These are phyloP conservation scores for Lacerta bilineata DNA, from an alignment of 2,797 vertebrate species.

Conservation along the genomic window DNA sequence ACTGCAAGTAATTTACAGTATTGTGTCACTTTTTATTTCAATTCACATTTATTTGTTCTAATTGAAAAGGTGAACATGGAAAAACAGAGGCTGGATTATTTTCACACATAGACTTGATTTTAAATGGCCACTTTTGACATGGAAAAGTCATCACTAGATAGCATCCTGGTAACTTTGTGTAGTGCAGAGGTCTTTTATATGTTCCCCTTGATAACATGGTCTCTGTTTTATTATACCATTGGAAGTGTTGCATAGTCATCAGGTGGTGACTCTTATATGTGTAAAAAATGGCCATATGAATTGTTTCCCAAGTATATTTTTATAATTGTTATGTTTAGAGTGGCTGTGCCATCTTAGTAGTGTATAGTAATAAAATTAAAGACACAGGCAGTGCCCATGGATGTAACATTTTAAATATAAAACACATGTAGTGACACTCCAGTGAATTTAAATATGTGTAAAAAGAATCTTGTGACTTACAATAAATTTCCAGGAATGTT, in stretches of 20 bases:
- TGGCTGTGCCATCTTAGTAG: not conserved
- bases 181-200: not conserved
- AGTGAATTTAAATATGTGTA: not conserved
- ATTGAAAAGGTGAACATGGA: not conserved
- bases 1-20: not conserved
- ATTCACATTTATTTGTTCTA: not conserved
- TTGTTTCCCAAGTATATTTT: not conserved
- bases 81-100: not conserved
- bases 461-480: not conserved
- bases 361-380: not conserved
- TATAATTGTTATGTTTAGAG: not conserved
- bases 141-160: not conserved
- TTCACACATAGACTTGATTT: not conserved
- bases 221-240: not conserved
- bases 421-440: not conserved
- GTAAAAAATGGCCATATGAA: not conserved
- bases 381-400: not conserved
- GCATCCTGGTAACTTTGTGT: not conserved
- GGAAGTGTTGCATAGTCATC: not conserved
- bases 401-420: not conserved
- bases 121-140: not conserved
- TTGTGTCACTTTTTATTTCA: not conserved
- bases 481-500: constrained; percentile 13
- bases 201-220: not conserved
- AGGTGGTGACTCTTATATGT: not conserved